These are phyloP conservation scores for Crematogaster levior DNA, from an alignment of 2,888 invertebrate genomes.

Conservation along the genomic window DNA sequence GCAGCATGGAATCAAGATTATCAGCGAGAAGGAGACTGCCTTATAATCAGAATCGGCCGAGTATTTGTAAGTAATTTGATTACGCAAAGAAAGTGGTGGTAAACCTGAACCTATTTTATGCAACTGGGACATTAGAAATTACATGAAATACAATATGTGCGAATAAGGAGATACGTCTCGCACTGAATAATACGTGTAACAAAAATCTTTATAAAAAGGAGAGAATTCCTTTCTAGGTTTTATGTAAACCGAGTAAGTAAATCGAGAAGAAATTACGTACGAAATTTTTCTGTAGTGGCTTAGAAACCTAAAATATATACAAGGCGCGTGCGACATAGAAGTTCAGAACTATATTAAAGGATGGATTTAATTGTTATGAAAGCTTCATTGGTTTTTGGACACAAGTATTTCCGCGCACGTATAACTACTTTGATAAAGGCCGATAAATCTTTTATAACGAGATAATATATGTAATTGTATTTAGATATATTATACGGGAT, in stretches of 20 bases:
- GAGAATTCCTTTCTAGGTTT: neutral
- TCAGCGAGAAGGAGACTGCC: constrained; percentile 92
- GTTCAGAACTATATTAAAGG: constrained; percentile 8
- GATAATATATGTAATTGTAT: constrained; percentile 20
- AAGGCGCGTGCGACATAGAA: neutral
- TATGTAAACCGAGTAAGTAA: neutral
- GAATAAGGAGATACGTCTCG: neutral
- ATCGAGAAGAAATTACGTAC: neutral
- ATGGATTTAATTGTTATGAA: constrained; percentile 1
- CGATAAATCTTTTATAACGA: constrained; percentile 31
- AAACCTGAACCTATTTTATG: neutral
- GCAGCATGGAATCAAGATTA: constrained; percentile 92
- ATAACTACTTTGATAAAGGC: constrained; percentile 5
- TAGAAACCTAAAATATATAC: neutral
- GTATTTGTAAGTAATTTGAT: neutral
- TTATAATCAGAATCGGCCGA: constrained; percentile 76
- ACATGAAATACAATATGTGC: neutral
- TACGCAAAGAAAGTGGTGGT: neutral
- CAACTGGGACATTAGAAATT: constrained; percentile 1
- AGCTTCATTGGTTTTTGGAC: constrained; percentile 36
- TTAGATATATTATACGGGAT: constrained; percentile 3
- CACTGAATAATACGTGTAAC: neutral
- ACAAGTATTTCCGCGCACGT: neutral
- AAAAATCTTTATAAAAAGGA: neutral
- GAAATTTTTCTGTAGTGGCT: constrained; percentile 28